Evolutionary conservation across 2,797 vertebrate genomes (phyloP), one percentile per base, ranked within the genome.

Genomic region (Alosa sapidissima): DNA sequence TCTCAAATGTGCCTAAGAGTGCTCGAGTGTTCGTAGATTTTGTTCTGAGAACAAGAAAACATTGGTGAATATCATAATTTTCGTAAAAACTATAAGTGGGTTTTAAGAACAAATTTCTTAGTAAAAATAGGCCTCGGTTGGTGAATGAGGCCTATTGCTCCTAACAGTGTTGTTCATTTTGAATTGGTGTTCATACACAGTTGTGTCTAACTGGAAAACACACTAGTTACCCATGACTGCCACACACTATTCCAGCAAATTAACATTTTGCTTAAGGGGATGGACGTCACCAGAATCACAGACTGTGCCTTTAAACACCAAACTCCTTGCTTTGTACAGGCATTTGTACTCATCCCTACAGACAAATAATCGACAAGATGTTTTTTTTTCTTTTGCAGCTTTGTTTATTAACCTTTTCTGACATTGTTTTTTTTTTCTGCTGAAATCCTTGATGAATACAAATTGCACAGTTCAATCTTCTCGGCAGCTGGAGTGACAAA

Each of bases 401-500:
- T 91, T 91, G 91, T 96, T 96, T 95, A 96, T 95, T 96, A 85
- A 93, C 88, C 90, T 75, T 89, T 94, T 83, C 90, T 93, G 92
- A 95, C 93, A 94, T 93, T 89, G 90, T 88, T 91, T 91, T 83
- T 65, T 82, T 86, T 85, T 87, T 41, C 48, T 87, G 68, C 89
- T 87, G 86, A 90, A 92, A 92, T 94, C 88, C 89, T 91, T 87
- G 84, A 89, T 88, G 84, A 89, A 90, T 92, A 92, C 86, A 93
- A 87, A 93, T 87, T 88, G 84, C 93, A 93, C 90, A 93, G 86
- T 90, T 91, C 93, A 90, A 88, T 92, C 91, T 90, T 92, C 87
- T 91, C 87, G 68, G 68, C 68, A 75, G 68, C 68, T 75, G 68
- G 68, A 75, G 68, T 75, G 68, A 75, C 68, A 75, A 16, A 75